phyloP scores from a whole-genome alignment of 2,888 invertebrate species.

The Leptopilina myrica region DNA sequence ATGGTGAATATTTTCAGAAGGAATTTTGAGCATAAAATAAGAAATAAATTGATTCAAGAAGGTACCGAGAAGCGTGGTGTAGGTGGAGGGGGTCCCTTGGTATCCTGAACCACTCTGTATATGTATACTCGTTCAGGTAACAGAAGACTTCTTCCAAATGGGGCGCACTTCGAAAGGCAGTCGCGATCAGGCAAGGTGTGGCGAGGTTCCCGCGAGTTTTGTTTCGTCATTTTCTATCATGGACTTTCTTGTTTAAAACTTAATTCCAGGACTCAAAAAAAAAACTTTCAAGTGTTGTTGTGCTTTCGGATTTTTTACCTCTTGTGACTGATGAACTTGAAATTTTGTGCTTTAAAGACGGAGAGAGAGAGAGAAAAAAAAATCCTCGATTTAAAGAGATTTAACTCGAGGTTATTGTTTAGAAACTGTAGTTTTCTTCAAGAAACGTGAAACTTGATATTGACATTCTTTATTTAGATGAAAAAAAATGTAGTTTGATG shows the following conservation, averaged over 20 bases:
- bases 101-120: slow-evolving; percentile 2
- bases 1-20: neutral
- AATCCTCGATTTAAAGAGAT: too few species aligned
- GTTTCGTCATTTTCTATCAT: slow-evolving; percentile 7
- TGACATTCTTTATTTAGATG: too few species aligned
- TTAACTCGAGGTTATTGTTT: too few species aligned
- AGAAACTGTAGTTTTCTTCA: too few species aligned
- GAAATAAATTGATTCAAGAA: slow-evolving; percentile 5
- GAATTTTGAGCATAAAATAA: neutral
- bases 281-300: too few species aligned
- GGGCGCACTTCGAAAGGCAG: slow-evolving; percentile 30
- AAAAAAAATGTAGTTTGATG: too few species aligned
- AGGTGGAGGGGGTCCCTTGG: slow-evolving; percentile 33
- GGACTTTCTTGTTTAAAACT: neutral
- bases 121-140: slow-evolving; percentile 28
- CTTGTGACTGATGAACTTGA: too few species aligned
- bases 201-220: slow-evolving; percentile 30
- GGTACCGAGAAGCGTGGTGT: slow-evolving; percentile 24
- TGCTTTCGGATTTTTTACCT: neutral
- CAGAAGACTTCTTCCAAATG: slow-evolving; percentile 11
- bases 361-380: too few species aligned
- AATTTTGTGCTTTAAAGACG: too few species aligned
- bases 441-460: too few species aligned
- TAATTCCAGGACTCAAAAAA: too few species aligned
- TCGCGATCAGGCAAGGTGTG: slow-evolving; percentile 53